These are phyloP conservation scores for Stylophora pistillata DNA, from an alignment of 64 coral and sea anemone genomes.

Conservation along the genomic window DNA sequence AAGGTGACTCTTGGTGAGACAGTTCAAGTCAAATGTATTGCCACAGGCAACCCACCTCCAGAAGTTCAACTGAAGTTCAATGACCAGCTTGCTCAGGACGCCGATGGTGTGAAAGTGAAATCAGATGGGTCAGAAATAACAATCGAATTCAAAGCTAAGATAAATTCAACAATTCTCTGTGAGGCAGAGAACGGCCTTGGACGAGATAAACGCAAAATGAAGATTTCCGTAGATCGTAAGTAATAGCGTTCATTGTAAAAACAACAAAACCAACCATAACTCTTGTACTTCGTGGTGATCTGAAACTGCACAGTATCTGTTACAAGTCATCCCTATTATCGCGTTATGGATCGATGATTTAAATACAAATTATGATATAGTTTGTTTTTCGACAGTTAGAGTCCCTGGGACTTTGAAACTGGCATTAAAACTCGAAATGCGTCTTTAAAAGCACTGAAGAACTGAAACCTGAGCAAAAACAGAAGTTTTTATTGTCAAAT, in stretches of 20 bases:
- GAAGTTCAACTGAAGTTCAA: constrained; percentile 29
- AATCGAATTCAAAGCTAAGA: constrained; percentile 32
- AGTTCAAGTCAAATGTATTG: constrained; percentile 35
- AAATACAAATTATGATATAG: too few species aligned
- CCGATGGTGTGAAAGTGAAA: not conserved
- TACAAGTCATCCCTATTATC: too few species aligned
- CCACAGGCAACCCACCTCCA: constrained; percentile 41
- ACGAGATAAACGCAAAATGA: constrained; percentile 20
- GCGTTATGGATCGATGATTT: too few species aligned
- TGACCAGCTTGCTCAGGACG: not conserved
- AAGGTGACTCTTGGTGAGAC: not conserved
- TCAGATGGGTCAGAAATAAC: not conserved
- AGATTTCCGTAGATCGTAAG: constrained; percentile 41
- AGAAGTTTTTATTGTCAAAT: too few species aligned
- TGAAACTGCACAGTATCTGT: too few species aligned
- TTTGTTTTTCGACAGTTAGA: too few species aligned
- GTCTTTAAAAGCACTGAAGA: too few species aligned
- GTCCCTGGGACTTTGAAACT: too few species aligned
- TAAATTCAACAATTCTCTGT: constrained; percentile 36
- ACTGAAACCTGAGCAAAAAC: too few species aligned
- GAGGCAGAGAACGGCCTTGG: constrained; percentile 45
- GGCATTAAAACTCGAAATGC: too few species aligned
- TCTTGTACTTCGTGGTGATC: too few species aligned
- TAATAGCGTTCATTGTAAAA: not conserved
- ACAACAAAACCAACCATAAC: too few species aligned